Base-by-base conservation (phyloP, 2,113 vertebrate species). In the Larimichthys polyactis region DNA sequence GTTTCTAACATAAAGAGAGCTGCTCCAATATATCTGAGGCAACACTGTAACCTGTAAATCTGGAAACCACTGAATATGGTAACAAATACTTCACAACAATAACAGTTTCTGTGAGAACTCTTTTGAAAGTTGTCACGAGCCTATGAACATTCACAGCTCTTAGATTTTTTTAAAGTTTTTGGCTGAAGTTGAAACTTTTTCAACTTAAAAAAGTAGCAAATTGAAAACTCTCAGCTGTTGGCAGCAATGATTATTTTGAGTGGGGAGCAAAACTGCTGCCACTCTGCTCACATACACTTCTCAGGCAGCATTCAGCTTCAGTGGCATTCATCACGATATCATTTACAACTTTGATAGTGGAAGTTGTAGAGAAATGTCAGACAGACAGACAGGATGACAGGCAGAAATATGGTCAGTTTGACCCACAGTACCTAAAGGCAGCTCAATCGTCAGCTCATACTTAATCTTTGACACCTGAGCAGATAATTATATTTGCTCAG, bases 151-250 rank as follows among this genome's bases (percentile, higher is more conserved):
- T 27, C 66, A 32, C 17, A 51, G 66, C 66, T 32, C 17, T 67
- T 46, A 49, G 44, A 66, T 4, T 32, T 32, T 59, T n/a, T 6
- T n/a, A 1, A 1, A 24, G 7, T 16, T 40, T 36, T 54, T 54
- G 32, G 15, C 46, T 63, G 43, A 51, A 60, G 19, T 22, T 63
- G 40, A 49, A 79, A 44, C 46, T 29, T 48, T 65, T 59, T 64
- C 15, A n/a, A 49, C 24, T 46, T 20, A 8, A 22, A 51, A 70
- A 84, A 66, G 78, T 15, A 19, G 43, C 17, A 72, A 62, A 67
- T 44, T 52, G 22, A 66, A 24, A 69, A 77, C 66, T 43, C 48
- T 44, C 32, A 55, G 66, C 60, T 68, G 63, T 46, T 64, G 71
- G 22, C 20, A 68, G 14, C 32, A 59, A 2, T 48, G 17, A 66